Evolutionary conservation across 2,888 invertebrate genomes (phyloP).

Genomic region (Drosophila incognita): DNA sequence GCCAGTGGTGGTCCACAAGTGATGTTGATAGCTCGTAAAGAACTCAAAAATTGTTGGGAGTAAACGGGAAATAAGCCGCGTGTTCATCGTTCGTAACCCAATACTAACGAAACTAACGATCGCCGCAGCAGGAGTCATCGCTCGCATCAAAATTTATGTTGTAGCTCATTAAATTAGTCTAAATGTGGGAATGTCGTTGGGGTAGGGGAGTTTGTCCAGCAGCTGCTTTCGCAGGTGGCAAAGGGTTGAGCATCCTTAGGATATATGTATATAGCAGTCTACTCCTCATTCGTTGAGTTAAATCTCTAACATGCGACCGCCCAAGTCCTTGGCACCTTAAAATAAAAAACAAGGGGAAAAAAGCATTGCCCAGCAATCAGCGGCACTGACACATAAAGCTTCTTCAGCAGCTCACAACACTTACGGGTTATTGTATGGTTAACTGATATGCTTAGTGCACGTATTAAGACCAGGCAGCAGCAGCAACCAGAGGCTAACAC

Average conservation of each 20-base stretch:
- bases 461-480: slow-evolving; percentile 70
- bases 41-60: slow-evolving; percentile 64
- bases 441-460: slow-evolving; percentile 79
- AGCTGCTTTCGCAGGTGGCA: slow-evolving; percentile 35
- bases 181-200: slow-evolving; percentile 59
- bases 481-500: slow-evolving; percentile 11
- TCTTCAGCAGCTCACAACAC: slow-evolving; percentile 82
- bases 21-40: slow-evolving; percentile 81
- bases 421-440: slow-evolving; percentile 78
- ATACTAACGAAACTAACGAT: slow-evolving; percentile 42
- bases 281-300: neutral
- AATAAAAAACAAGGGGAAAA: neutral
- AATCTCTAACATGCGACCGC: slow-evolving; percentile 45
- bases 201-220: slow-evolving; percentile 9
- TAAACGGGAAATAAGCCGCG: slow-evolving; percentile 48
- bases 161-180: slow-evolving; percentile 80
- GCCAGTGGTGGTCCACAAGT: slow-evolving; percentile 65
- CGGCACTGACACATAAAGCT: slow-evolving; percentile 82
- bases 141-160: slow-evolving; percentile 73
- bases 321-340: neutral
- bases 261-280: neutral
- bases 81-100: slow-evolving; percentile 27
- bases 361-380: slow-evolving; percentile 63
- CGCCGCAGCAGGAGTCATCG: slow-evolving; percentile 67
- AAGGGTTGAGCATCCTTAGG: slow-evolving; percentile 62